phyloP scores from a whole-genome alignment of 2,113 vertebrate species.

The Candoia aspera region DNA sequence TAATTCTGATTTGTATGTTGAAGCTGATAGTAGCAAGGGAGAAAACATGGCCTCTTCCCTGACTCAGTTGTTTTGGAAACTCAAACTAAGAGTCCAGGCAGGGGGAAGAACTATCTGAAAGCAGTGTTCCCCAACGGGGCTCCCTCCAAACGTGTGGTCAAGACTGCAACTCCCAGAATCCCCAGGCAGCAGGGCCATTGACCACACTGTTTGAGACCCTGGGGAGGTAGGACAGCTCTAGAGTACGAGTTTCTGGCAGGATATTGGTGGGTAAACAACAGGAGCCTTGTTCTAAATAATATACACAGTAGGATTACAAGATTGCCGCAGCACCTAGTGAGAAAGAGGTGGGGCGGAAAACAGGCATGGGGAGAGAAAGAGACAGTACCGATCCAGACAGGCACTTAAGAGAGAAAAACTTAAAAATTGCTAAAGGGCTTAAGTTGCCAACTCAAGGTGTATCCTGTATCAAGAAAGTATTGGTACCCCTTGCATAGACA shows the following conservation, averaged over 20 bases:
- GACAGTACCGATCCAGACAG: no score
- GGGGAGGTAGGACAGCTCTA: neutral
- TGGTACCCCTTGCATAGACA: neutral
- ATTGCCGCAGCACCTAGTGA: neutral
- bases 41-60: neutral
- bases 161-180: neutral
- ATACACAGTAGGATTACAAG: neutral
- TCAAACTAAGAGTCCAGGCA: neutral
- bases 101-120: neutral
- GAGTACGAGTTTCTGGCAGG: neutral
- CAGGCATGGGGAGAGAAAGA: neutral
- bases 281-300: neutral
- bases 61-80: neutral
- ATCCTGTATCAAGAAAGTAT: neutral
- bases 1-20: constrained; percentile 51
- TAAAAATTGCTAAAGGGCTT: neutral
- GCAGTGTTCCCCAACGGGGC: neutral
- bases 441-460: neutral
- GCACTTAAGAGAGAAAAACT: neutral
- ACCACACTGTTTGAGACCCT: neutral
- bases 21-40: neutral
- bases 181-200: neutral
- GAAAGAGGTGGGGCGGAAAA: neutral
- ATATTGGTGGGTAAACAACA: neutral
- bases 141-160: neutral